These are phyloP conservation scores for Halictus rubicundus DNA, from an alignment of 1,140 invertebrate genomes.

Conservation along the genomic window DNA sequence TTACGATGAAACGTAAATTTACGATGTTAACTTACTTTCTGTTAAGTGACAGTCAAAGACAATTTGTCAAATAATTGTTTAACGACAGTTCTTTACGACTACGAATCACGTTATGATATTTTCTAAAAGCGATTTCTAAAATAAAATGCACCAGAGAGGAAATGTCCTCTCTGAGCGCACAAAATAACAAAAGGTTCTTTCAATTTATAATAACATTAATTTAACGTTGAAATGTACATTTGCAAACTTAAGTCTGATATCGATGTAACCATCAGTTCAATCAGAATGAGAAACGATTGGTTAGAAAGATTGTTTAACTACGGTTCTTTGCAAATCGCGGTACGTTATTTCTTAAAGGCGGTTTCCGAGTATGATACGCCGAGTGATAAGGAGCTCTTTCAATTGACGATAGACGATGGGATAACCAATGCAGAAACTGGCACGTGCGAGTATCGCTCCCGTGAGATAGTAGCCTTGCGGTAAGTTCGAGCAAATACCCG, in stretches of 20 bases:
- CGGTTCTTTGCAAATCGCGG: background rate
- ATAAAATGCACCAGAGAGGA: background rate
- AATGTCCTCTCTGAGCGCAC: no score
- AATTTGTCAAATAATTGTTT: background rate
- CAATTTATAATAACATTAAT: background rate
- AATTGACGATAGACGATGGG: background rate
- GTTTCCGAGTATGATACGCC: background rate
- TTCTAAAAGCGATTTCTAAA: background rate
- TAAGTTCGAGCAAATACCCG: constrained; percentile 31
- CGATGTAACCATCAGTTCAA: background rate
- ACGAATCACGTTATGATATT: background rate
- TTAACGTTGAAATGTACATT: background rate
- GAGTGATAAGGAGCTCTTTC: background rate
- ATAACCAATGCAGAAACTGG: constrained; percentile 5
- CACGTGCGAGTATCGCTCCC: background rate
- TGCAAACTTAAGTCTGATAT: background rate
- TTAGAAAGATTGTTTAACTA: background rate
- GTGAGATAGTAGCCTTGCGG: constrained; percentile 21
- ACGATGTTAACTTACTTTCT: background rate
- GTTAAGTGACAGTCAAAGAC: background rate
- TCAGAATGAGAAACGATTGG: background rate
- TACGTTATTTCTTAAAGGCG: background rate
- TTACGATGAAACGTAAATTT: background rate
- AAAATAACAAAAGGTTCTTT: no score
- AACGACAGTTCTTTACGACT: background rate